phyloP scores from a whole-genome alignment of 2,113 vertebrate species.

The Phainopepla nitens region DNA sequence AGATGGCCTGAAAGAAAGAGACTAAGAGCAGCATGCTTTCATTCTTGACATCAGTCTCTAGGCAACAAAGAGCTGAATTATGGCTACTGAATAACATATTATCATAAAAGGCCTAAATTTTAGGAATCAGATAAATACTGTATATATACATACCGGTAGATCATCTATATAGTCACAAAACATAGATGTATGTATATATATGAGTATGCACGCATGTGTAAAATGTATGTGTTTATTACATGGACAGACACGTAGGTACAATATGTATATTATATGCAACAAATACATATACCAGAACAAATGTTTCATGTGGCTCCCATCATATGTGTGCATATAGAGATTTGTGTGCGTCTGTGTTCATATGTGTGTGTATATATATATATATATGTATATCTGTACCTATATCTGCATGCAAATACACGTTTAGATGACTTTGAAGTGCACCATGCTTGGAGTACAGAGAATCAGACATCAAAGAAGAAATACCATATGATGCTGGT shows the following conservation, averaged over 20 bases:
- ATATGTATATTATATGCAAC: not conserved
- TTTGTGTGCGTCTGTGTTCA: rapidly evolving
- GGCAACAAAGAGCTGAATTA: slow-evolving; percentile 25
- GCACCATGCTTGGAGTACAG: not conserved
- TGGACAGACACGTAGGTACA: not conserved
- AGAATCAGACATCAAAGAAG: not conserved
- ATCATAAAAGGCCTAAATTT: not conserved
- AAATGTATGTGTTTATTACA: not conserved
- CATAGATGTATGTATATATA: too few species aligned
- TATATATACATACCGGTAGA: not conserved
- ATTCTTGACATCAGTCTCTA: slow-evolving; percentile 30
- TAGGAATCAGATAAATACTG: not conserved
- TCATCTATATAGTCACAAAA: not conserved
- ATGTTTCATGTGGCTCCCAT: not conserved
- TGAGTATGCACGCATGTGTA: not conserved
- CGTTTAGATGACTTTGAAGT: not conserved
- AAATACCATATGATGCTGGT: not conserved
- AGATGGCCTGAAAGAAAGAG: not conserved
- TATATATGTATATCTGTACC: too few species aligned
- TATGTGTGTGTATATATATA: not conserved
- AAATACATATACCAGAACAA: not conserved
- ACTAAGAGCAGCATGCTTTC: not conserved
- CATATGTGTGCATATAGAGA: not conserved
- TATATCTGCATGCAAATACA: not conserved
- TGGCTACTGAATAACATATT: not conserved